Conservation (phyloP, 2,888 invertebrate genomes). For the Idaea biselata region DNA sequence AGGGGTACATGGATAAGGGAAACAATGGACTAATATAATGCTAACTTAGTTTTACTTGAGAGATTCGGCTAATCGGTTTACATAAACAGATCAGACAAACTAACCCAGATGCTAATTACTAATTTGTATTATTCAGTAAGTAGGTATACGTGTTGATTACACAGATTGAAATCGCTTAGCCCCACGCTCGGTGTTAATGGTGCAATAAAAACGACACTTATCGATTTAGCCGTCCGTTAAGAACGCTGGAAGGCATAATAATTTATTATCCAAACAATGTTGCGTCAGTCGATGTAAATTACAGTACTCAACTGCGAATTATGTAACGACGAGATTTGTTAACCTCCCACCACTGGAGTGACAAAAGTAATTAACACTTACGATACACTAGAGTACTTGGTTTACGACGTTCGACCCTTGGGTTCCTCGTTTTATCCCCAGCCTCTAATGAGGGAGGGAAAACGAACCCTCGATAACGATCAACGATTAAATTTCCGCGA, state of each 20-base stretch:
- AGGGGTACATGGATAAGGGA: too few relatives aligned
- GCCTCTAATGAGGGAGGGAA: constrained; percentile 57
- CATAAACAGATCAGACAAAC: background rate
- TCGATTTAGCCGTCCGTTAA: constrained; percentile 73
- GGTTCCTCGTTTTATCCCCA: constrained; percentile 43
- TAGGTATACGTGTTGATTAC: constrained; percentile 69
- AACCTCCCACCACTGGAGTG: constrained; percentile 66
- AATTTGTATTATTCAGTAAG: constrained; percentile 50
- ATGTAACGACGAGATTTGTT: constrained; percentile 71
- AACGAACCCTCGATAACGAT: constrained; percentile 57
- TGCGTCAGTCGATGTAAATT: constrained; percentile 67
- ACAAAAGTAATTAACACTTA: constrained; percentile 78
- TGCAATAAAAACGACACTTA: constrained; percentile 77
- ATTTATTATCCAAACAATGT: constrained; percentile 75
- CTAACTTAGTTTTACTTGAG: too few relatives aligned
- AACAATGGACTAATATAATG: too few relatives aligned
- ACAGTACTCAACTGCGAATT: constrained; percentile 62
- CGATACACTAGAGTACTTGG: constrained; percentile 67
- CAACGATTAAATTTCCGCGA: constrained; percentile 47
- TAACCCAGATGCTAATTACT: background rate
- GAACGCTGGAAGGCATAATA: constrained; percentile 69
- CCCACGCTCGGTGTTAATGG: constrained; percentile 72
- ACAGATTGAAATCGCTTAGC: constrained; percentile 72
- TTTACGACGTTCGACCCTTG: constrained; percentile 65
- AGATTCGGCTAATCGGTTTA: too few relatives aligned